These are phyloP conservation scores for Maniola hyperantus DNA, from an alignment of 2,888 invertebrate genomes.

Conservation along the genomic window DNA sequence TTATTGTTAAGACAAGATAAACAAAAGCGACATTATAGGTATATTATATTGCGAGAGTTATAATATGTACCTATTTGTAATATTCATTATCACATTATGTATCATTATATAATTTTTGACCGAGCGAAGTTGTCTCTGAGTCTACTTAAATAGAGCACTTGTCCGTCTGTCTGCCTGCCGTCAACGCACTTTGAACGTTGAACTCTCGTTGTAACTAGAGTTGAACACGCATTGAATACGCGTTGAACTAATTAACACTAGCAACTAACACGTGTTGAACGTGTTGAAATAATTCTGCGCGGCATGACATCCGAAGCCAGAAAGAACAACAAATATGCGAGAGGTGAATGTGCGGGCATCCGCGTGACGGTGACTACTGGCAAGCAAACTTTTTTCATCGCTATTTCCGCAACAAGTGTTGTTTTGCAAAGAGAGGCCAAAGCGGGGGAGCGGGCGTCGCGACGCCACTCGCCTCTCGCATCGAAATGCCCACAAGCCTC, in stretches of 20 bases:
- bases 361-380: conserved; percentile 38
- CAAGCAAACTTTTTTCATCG: conserved; percentile 69
- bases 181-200: no score
- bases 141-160: not conserved
- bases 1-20: not conserved
- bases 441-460: conserved; percentile 55
- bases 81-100: no score
- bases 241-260: no score
- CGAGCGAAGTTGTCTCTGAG: not conserved
- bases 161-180: no score
- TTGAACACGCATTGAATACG: no score
- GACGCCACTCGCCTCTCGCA: conserved; percentile 31
- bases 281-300: not conserved
- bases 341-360: conserved; percentile 61
- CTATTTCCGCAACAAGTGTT: conserved; percentile 81
- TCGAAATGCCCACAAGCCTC: conserved; percentile 14
- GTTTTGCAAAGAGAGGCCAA: conserved; percentile 76
- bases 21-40: not conserved
- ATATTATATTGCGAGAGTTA: not conserved
- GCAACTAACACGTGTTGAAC: no score
- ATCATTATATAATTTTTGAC: no score
- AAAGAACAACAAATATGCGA: conserved; percentile 17
- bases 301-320: not conserved
- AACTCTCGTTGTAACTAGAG: no score
- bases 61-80: no score